phyloP scores from a whole-genome alignment of 2,797 vertebrate genomes.

The Podarcis lilfordi region DNA sequence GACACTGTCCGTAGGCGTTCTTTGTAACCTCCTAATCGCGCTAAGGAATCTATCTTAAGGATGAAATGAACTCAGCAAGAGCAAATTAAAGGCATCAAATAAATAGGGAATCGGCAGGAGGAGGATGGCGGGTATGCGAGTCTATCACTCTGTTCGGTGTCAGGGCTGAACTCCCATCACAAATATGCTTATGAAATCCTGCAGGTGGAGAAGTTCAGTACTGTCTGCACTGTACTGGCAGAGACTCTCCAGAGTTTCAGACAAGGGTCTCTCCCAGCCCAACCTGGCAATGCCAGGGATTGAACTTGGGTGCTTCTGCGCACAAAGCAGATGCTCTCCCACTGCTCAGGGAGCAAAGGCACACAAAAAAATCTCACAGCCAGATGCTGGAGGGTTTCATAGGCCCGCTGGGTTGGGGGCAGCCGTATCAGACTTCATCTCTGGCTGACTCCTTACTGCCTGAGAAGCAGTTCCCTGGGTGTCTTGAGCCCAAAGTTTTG shows the following conservation, averaged over 20 bases:
- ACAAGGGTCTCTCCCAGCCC: too few species aligned
- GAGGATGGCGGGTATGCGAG: neutral
- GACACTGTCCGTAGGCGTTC: conserved; percentile 53
- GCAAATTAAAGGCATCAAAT: conserved; percentile 26
- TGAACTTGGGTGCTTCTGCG: too few species aligned
- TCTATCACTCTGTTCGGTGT: neutral
- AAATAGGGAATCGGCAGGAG: neutral
- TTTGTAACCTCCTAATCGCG: conserved; percentile 17
- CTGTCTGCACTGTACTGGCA: too few species aligned
- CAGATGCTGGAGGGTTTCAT: neutral
- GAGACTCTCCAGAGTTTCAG: too few species aligned
- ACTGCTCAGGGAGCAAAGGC: neutral
- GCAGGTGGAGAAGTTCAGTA: neutral
- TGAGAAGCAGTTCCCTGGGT: neutral
- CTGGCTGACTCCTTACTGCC: neutral
- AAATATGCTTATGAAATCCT: neutral
- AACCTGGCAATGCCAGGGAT: too few species aligned
- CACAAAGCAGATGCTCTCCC: too few species aligned
- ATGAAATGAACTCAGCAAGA: neutral
- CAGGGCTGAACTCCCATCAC: neutral
- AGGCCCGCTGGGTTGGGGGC: neutral
- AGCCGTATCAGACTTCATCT: neutral
- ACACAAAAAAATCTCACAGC: neutral
- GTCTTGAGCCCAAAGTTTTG: neutral
- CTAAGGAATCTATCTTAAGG: conserved; percentile 12